Evolutionary conservation across 2,888 invertebrate genomes (phyloP), one percentile per base, ranked within the genome.

Genomic region (Laothoe populi): DNA sequence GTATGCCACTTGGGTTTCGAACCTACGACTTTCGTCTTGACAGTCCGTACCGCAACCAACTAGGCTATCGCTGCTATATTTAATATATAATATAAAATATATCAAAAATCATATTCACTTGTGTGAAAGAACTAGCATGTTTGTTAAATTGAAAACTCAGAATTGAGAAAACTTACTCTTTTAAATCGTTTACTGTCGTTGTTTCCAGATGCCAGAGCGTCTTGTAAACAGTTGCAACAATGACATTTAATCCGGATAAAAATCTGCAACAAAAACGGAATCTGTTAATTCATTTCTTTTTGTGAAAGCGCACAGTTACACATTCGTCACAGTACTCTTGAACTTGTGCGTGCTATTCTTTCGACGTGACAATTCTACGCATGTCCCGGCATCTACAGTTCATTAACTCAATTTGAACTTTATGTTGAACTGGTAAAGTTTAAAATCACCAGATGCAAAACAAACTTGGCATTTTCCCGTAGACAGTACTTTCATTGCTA

Each of bases 271-370:
- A 70, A 74, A 63, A 35, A 35, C 31, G 53, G 35, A 53, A 35
- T 53, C 19, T 31, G 31, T 53, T 53, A 53, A 35, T 19, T 21
- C 4, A 3, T 31, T 64, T 66, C 67, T 75, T 71, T 73, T 74
- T 73, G 81, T 79, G 84, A 84, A 84, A 84, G 84, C 78, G 66
- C 63, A 62, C 65, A 68, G 68, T 48, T 16, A 53, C 11, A 35
- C 53, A 53, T 77, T 78, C 70, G 74, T 68, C 69, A 78, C 77
- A 74, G 78, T 80, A 78, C 49, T n/a, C 49, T 78, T 74, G 81
- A 74, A 68, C 75, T 69, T 67, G 67, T 67, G 67, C 66, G 67
- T 68, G 65, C 60, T 74, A 75, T 75, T 71, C 75, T 66, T 58
- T 66, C 67, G 71, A 74, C 79, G 72, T 78, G 76, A 65, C 69